A percentile compares a stretch with the other conserved stretches of the same genome.
Evolutionary conservation across 2,113 vertebrate genomes (phyloP).

Genomic region (Columbina picui): DNA sequence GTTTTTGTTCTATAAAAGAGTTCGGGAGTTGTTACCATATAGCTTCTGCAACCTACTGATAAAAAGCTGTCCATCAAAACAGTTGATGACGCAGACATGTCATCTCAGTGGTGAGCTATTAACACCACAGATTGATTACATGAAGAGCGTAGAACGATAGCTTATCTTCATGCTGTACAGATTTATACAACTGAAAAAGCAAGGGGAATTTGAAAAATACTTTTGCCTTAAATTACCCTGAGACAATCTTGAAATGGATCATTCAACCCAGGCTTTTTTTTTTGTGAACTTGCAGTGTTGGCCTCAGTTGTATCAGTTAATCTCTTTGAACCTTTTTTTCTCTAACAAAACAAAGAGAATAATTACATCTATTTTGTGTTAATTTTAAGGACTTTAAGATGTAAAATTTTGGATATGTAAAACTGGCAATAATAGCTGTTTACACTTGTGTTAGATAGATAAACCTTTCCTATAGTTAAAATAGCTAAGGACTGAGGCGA

Average conservation of each 20-base stretch:
- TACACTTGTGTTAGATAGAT: not conserved
- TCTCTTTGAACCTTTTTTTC: not conserved
- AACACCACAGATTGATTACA: conserved; percentile 7
- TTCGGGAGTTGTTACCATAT: not conserved
- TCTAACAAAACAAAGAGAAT: not conserved
- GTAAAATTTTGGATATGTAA: not conserved
- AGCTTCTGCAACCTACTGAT: conserved; percentile 34
- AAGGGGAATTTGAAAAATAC: not conserved
- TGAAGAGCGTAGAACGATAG: not conserved
- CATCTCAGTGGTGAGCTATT: not conserved
- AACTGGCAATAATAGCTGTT: not conserved
- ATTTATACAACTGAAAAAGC: not conserved
- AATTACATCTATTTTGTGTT: not conserved
- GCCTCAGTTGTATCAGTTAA: not conserved
- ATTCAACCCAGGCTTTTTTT: not conserved
- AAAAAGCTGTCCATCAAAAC: conserved; percentile 43
- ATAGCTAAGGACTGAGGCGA: not conserved
- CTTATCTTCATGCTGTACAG: not conserved
- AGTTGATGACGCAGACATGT: not conserved
- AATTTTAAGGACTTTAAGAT: not conserved
- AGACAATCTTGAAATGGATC: not conserved
- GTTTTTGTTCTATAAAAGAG: not conserved
- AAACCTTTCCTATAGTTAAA: not conserved
- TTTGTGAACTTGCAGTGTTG: not conserved
- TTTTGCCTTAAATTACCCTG: not conserved